A percentile compares a stretch with the other conserved stretches of the same genome.
Conservation (phyloP, 1,140 invertebrate genomes). For the Mercenaria mercenaria region DNA sequence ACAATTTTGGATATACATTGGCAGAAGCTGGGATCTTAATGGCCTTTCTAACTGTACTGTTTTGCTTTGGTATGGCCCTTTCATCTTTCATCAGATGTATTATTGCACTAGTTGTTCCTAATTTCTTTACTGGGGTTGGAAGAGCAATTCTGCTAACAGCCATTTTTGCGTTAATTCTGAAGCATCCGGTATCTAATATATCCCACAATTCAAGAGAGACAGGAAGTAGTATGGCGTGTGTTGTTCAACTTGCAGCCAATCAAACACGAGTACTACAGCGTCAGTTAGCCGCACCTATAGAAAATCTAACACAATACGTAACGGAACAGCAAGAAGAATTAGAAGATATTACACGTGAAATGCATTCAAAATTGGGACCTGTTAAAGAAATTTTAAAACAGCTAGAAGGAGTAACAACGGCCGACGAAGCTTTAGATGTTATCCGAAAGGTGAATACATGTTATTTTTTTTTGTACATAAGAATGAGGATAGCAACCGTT, state of each 20-base stretch:
- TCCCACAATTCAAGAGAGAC: slow-evolving; percentile 22
- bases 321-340: too few species aligned
- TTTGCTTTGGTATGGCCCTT: slow-evolving; percentile 28
- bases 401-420: not conserved
- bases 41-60: not conserved
- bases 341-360: too few species aligned
- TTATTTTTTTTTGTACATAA: too few species aligned
- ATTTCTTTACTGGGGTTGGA: slow-evolving; percentile 39
- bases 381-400: slow-evolving; percentile 9
- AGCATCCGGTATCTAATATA: slow-evolving; percentile 27
- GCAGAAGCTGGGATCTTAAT: slow-evolving; percentile 27
- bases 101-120: slow-evolving; percentile 35
- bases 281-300: too few species aligned
- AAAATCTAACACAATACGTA: too few species aligned
- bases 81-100: slow-evolving; percentile 37
- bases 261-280: slow-evolving; percentile 26
- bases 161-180: slow-evolving; percentile 52
- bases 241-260: slow-evolving; percentile 36
- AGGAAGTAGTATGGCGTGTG: slow-evolving; percentile 52
- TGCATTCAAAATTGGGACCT: not conserved
- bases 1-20: slow-evolving; percentile 40
- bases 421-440: not conserved
- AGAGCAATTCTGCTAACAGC: slow-evolving; percentile 33
- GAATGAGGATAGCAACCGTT: too few species aligned
- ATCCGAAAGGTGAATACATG: slow-evolving; percentile 33